Conservation (phyloP, 1,140 invertebrate species). For the Hydropsyche tenuis region DNA sequence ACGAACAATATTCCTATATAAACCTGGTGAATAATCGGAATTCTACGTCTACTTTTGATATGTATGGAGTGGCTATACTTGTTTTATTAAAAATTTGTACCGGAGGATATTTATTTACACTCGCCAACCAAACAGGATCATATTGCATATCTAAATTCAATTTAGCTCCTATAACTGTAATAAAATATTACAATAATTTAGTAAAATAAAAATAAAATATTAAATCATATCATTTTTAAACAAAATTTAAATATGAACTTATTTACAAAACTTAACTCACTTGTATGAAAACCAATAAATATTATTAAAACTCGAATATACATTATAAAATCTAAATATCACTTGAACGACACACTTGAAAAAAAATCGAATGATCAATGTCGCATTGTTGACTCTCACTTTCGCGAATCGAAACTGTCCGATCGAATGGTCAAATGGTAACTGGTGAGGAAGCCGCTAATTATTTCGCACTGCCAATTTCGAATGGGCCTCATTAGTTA, state of each 20-base stretch:
- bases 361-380: too few species aligned
- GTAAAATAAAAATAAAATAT: background rate
- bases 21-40: conserved; percentile 61
- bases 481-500: background rate
- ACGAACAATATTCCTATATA: background rate
- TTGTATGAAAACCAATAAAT: background rate
- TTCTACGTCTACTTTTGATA: conserved; percentile 57
- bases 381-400: too few species aligned
- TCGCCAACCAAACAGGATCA: conserved; percentile 62
- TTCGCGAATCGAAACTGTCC: too few species aligned
- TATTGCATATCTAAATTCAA: conserved; percentile 59
- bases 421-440: too few species aligned
- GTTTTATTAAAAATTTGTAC: conserved; percentile 54
- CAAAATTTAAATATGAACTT: background rate
- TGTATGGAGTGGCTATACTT: conserved; percentile 53
- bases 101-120: conserved; percentile 54
- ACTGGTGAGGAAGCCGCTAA: background rate
- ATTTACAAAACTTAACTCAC: background rate
- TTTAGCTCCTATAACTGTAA: conserved; percentile 49
- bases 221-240: too few species aligned
- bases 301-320: background rate
- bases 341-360: too few species aligned
- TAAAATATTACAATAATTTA: background rate
- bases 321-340: too few species aligned
- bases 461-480: background rate